A percentile compares a stretch with the other conserved stretches of the same genome.
Evolutionary conservation across 2,113 vertebrate species (phyloP).

Genomic region (Vanacampus margaritifer): DNA sequence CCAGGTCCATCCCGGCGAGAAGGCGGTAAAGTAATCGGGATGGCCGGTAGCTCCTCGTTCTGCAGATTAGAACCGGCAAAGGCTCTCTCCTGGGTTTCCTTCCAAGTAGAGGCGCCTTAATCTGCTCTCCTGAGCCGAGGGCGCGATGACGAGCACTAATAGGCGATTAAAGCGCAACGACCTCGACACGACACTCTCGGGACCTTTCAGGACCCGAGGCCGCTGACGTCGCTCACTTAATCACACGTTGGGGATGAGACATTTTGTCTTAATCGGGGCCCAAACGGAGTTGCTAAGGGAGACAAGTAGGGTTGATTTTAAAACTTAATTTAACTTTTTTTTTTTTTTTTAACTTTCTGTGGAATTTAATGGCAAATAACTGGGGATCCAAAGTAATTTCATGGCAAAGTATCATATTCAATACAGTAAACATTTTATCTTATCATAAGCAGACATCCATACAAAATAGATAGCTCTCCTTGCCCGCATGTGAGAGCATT

Average conservation of each 20-base stretch:
- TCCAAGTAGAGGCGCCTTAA: conserved; percentile 71
- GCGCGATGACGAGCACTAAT: conserved; percentile 59
- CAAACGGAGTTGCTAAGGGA: background rate
- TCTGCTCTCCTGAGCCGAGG: conserved; percentile 62
- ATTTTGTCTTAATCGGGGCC: background rate
- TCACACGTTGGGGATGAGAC: background rate
- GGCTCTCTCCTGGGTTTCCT: conserved; percentile 61
- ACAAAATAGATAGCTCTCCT: too few relatives aligned
- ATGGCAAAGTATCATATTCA: too few relatives aligned
- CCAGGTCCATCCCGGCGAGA: conserved; percentile 82
- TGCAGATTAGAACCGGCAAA: conserved; percentile 67
- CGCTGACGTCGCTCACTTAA: conserved; percentile 1
- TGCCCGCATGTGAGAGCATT: too few relatives aligned
- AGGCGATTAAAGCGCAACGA: conserved; percentile 70
- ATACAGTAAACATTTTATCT: too few relatives aligned
- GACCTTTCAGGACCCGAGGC: background rate
- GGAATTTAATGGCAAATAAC: too few relatives aligned
- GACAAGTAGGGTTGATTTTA: background rate
- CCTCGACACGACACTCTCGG: conserved; percentile 39
- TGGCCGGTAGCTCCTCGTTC: conserved; percentile 6
- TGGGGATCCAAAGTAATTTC: too few relatives aligned
- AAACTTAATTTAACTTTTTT: too few relatives aligned
- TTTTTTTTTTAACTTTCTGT: too few relatives aligned
- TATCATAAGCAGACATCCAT: too few relatives aligned
- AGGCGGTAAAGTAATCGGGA: conserved; percentile 4